Percentiles rank a stretch among this genome's conserved stretches.
phyloP scores from a whole-genome alignment of 2,113 vertebrate species.

The Chroicocephalus ridibundus region DNA sequence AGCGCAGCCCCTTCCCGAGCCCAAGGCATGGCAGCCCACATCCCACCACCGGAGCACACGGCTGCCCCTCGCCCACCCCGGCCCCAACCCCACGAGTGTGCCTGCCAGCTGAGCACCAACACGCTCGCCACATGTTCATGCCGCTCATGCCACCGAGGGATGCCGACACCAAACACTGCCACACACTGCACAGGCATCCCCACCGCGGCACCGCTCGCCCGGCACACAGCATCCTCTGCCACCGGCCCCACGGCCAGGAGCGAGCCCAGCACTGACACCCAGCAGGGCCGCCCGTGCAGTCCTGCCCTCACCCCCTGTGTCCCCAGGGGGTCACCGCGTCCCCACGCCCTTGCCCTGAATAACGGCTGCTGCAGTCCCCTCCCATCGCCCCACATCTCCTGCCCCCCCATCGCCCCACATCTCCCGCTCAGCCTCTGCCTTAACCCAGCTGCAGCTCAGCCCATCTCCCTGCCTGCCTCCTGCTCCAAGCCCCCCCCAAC shows the following conservation, averaged over 20 bases:
- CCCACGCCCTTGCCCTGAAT: neutral
- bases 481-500: neutral
- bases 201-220: rapidly evolving
- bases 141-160: rapidly evolving
- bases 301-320: neutral
- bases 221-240: rapidly evolving
- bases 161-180: neutral
- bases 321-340: neutral
- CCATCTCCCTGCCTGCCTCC: neutral
- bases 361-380: neutral
- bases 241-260: neutral
- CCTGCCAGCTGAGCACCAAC: neutral
- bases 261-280: neutral
- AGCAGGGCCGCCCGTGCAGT: rapidly evolving
- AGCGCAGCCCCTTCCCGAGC: neutral
- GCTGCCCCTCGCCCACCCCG: rapidly evolving
- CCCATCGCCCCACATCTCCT: neutral
- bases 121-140: rapidly evolving
- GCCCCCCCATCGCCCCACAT: neutral
- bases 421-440: neutral
- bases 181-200: neutral
- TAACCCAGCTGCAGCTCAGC: neutral
- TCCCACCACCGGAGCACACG: neutral
- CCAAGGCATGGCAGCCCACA: neutral
- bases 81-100: neutral